phyloP scores from a whole-genome alignment of 2,113 vertebrate species.

The Megalops atlanticus region DNA sequence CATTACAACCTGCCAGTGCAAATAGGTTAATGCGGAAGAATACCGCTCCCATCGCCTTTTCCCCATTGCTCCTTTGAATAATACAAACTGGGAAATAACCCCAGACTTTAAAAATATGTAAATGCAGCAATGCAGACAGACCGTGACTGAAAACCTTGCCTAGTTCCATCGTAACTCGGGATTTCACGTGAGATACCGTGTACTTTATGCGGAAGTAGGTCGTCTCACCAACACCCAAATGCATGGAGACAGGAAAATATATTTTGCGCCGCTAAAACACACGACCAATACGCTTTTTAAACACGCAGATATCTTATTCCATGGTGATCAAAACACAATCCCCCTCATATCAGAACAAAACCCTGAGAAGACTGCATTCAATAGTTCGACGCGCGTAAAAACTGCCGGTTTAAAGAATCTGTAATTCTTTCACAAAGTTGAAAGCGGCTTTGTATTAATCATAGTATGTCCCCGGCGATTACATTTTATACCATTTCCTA shows the following conservation, averaged over 20 bases:
- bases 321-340: background rate
- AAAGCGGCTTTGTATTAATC: background rate
- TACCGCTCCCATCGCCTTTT: too few relatives aligned
- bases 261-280: background rate
- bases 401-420: background rate
- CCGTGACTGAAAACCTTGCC: background rate
- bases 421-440: background rate
- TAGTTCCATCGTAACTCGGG: background rate
- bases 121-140: background rate
- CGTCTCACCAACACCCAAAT: constrained; percentile 15
- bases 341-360: background rate
- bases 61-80: background rate
- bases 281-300: background rate
- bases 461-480: background rate
- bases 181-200: background rate
- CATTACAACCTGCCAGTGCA: constrained; percentile 1
- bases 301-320: background rate
- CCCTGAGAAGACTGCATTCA: background rate
- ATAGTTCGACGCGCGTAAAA: background rate
- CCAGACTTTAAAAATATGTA: background rate
- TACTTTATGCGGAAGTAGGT: constrained; percentile 22
- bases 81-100: too few relatives aligned
- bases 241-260: background rate
- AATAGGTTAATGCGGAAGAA: constrained; percentile 12
- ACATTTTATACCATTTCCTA: background rate